Conservation (phyloP, 2,113 vertebrate genomes). For the Pteronura brasiliensis region DNA sequence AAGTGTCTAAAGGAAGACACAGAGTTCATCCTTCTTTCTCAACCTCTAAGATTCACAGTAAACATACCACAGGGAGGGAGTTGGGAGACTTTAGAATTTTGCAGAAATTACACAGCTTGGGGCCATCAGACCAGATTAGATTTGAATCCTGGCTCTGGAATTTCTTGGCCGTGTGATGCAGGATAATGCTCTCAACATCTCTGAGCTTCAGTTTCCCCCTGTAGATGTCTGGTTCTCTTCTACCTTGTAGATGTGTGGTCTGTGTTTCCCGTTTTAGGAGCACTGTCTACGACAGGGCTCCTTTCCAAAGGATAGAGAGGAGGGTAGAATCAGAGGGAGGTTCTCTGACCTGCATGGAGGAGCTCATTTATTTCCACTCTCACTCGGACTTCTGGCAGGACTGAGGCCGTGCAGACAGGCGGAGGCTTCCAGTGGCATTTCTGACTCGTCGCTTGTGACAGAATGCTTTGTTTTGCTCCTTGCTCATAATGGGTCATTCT, state of each 20-base stretch:
- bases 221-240: neutral
- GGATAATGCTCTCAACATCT: neutral
- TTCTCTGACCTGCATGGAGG: neutral
- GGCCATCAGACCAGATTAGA: neutral
- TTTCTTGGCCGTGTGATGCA: neutral
- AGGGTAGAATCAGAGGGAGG: too few relatives aligned
- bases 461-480: neutral
- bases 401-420: fast-evolving
- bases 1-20: neutral
- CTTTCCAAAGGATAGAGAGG: neutral
- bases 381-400: fast-evolving
- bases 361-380: neutral
- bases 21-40: neutral
- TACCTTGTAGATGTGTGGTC: neutral
- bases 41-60: neutral
- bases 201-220: neutral
- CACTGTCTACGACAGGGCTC: fast-evolving
- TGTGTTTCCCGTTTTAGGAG: fast-evolving
- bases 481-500: neutral
- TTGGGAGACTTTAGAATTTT: neutral
- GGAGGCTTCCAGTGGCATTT: neutral
- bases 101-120: neutral
- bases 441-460: neutral
- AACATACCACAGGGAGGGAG: fast-evolving
- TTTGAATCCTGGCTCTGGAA: neutral